Percentiles rank a stretch among this genome's conserved stretches.
These are phyloP conservation scores for Tinea semifulvella DNA, from an alignment of 2,888 invertebrate species.

Conservation along the genomic window DNA sequence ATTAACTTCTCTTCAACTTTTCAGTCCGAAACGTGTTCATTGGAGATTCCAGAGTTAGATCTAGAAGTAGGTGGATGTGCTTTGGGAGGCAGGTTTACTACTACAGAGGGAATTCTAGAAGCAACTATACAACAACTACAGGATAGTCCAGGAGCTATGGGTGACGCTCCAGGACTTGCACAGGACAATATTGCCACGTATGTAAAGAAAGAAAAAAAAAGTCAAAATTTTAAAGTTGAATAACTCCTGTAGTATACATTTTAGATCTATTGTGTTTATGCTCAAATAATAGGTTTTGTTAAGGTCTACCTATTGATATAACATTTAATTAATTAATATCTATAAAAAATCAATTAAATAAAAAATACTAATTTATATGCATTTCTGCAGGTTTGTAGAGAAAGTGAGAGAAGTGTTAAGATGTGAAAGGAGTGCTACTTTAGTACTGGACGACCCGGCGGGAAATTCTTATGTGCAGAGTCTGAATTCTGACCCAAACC, in stretches of 20 bases:
- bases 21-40: constrained; percentile 57
- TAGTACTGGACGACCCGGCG: constrained; percentile 94
- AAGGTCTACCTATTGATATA: too few relatives aligned
- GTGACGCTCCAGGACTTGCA: constrained; percentile 67
- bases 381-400: constrained; percentile 63
- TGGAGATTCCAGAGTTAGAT: constrained; percentile 81
- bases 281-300: too few relatives aligned
- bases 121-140: constrained; percentile 80
- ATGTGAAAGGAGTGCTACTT: constrained; percentile 70
- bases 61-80: constrained; percentile 86
- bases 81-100: constrained; percentile 92
- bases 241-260: too few relatives aligned
- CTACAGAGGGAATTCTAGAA: constrained; percentile 87
- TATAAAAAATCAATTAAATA: too few relatives aligned
- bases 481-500: constrained; percentile 63
- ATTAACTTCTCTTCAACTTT: too few relatives aligned
- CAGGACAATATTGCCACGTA: constrained; percentile 55
- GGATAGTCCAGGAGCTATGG: constrained; percentile 72
- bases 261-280: too few relatives aligned
- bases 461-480: constrained; percentile 97
- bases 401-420: constrained; percentile 74
- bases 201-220: too few relatives aligned
- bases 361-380: too few relatives aligned
- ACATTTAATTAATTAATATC: too few relatives aligned
- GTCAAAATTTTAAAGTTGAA: too few relatives aligned